Conservation (phyloP, 2,113 vertebrate species). For the Dunckerocampus dactyliophorus region DNA sequence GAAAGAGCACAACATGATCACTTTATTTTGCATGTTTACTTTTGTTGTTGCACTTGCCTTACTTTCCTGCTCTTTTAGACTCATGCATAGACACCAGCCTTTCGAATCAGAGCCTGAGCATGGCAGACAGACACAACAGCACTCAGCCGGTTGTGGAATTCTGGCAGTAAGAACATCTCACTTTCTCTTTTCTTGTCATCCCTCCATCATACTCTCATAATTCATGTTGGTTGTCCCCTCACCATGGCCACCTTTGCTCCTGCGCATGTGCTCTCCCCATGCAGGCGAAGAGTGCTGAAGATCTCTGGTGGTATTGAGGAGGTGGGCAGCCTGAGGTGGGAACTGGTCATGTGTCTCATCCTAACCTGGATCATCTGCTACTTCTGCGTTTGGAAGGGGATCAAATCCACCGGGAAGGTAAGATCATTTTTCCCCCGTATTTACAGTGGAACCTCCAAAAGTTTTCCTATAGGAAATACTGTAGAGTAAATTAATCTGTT, state of each 20-base stretch:
- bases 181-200: neutral
- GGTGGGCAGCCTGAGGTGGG: constrained; percentile 53
- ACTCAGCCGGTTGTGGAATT: constrained; percentile 59
- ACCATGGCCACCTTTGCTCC: neutral
- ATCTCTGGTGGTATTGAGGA: constrained; percentile 56
- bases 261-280: neutral
- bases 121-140: constrained; percentile 23
- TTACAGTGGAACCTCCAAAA: too few species aligned
- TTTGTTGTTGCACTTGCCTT: neutral
- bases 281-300: constrained; percentile 51
- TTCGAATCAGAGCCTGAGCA: constrained; percentile 28
- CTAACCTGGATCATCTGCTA: constrained; percentile 58
- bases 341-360: constrained; percentile 56
- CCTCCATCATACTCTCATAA: neutral
- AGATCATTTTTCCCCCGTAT: neutral
- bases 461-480: too few species aligned
- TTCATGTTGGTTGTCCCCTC: neutral
- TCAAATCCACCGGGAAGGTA: constrained; percentile 63
- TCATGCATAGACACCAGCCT: constrained; percentile 37
- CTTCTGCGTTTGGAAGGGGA: constrained; percentile 62
- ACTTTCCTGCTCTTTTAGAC: constrained; percentile 19
- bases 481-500: too few species aligned
- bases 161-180: constrained; percentile 52
- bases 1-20: neutral
- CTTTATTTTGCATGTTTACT: constrained; percentile 10